Evolutionary conservation across 2,113 vertebrate genomes (phyloP).

Genomic region (Corvus hawaiiensis): DNA sequence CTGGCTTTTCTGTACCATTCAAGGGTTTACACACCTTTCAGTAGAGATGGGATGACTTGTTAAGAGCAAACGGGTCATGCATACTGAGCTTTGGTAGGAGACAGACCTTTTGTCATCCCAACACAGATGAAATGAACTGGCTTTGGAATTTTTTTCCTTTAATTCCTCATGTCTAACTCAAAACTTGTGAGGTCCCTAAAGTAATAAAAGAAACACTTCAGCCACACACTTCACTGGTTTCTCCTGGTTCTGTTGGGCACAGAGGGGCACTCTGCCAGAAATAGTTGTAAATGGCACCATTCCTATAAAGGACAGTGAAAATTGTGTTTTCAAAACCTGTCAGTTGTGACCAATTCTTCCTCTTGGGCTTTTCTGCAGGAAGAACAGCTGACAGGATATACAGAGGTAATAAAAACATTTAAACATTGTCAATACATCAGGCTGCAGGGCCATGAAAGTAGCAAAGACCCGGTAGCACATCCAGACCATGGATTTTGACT

Average conservation of each 20-base stretch:
- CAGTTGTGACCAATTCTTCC: not conserved
- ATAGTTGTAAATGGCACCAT: not conserved
- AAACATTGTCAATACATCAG: not conserved
- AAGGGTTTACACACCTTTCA: not conserved
- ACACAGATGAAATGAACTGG: not conserved
- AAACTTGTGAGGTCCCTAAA: not conserved
- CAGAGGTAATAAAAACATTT: not conserved
- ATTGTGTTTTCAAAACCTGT: not conserved
- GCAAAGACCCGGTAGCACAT: not conserved
- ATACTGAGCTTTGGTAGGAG: not conserved
- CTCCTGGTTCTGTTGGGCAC: not conserved
- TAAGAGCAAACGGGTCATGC: not conserved
- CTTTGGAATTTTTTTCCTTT: not conserved
- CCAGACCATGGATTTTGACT: not conserved
- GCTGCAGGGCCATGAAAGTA: not conserved
- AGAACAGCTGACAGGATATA: not conserved
- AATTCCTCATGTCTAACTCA: not conserved
- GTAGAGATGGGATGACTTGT: not conserved
- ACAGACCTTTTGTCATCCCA: not conserved
- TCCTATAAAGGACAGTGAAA: not conserved
- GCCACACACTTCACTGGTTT: not conserved
- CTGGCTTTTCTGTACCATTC: not conserved
- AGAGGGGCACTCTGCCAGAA: not conserved
- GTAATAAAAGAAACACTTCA: not conserved
- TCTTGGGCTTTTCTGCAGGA: not conserved